Conservation (phyloP, 2,888 invertebrate species). For the Andrena chrysosceles region DNA sequence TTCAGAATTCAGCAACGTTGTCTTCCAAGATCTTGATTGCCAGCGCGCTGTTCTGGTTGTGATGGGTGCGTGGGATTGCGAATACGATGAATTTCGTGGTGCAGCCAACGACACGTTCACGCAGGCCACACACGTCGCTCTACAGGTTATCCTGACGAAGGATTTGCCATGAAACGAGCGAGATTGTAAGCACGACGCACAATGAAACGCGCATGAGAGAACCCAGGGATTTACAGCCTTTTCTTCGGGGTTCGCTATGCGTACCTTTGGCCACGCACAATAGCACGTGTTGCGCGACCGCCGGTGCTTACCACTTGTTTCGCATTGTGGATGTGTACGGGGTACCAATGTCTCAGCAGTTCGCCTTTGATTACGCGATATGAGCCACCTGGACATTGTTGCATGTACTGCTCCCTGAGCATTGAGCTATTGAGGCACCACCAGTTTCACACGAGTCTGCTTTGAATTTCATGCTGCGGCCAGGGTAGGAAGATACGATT, state of each 20-base stretch:
- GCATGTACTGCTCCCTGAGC: slow-evolving; percentile 40
- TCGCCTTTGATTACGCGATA: slow-evolving; percentile 72
- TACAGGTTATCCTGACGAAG: slow-evolving; percentile 71
- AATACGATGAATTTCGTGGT: slow-evolving; percentile 77
- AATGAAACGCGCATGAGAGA: slow-evolving; percentile 73
- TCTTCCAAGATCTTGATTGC: slow-evolving; percentile 52
- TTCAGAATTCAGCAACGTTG: slow-evolving; percentile 47
- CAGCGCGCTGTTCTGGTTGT: slow-evolving; percentile 59
- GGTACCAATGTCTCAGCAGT: slow-evolving; percentile 69
- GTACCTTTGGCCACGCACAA: slow-evolving; percentile 69
- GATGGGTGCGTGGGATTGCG: slow-evolving; percentile 77
- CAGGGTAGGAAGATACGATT: slow-evolving; percentile 42
- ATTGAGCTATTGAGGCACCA: slow-evolving; percentile 59
- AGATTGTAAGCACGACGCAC: slow-evolving; percentile 74
- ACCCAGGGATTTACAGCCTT: slow-evolving; percentile 74
- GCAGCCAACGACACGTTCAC: slow-evolving; percentile 48
- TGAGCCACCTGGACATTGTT: slow-evolving; percentile 63
- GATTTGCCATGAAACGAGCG: slow-evolving; percentile 77
- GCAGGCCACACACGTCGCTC: slow-evolving; percentile 77
- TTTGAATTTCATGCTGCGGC: slow-evolving; percentile 56
- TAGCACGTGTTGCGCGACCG: slow-evolving; percentile 75
- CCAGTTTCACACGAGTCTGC: slow-evolving; percentile 57
- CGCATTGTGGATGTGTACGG: slow-evolving; percentile 62
- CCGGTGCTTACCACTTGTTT: slow-evolving; percentile 71
- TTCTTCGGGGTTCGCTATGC: slow-evolving; percentile 66